These are phyloP conservation scores for Pipa parva DNA, from an alignment of 2,113 vertebrate genomes.

Conservation along the genomic window DNA sequence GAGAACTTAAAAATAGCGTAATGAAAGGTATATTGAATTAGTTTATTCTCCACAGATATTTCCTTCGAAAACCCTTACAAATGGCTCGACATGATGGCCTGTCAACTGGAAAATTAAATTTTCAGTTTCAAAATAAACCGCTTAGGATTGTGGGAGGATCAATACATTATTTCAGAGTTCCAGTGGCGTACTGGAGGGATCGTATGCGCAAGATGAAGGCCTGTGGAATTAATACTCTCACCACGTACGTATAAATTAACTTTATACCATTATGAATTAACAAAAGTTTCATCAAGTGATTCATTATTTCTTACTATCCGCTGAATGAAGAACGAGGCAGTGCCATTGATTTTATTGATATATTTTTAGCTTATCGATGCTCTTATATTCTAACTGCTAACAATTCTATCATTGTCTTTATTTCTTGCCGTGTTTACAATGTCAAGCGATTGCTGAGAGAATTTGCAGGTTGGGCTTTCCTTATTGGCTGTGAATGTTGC, in stretches of 20 bases:
- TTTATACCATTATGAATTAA: too few species aligned
- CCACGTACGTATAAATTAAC: slow-evolving; percentile 67
- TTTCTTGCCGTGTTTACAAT: too few species aligned
- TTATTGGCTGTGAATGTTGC: too few species aligned
- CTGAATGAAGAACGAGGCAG: too few species aligned
- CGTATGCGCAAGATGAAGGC: slow-evolving; percentile 88
- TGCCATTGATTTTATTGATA: too few species aligned
- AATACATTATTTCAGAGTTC: slow-evolving; percentile 83
- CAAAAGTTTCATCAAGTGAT: too few species aligned
- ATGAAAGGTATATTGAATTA: neutral
- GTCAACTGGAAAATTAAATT: slow-evolving; percentile 62
- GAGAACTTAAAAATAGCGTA: neutral
- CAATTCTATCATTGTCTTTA: too few species aligned
- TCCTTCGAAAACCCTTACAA: slow-evolving; percentile 41
- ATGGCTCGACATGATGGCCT: slow-evolving; percentile 61
- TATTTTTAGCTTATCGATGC: too few species aligned
- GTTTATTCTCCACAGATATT: slow-evolving; percentile 47
- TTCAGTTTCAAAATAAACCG: slow-evolving; percentile 66
- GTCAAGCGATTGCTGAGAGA: too few species aligned
- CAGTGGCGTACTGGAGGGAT: slow-evolving; percentile 84
- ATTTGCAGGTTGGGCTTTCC: too few species aligned
- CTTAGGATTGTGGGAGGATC: slow-evolving; percentile 78
- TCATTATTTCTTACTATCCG: too few species aligned
- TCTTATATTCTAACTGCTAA: too few species aligned
- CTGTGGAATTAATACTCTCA: slow-evolving; percentile 88